Percentiles rank a stretch among this genome's conserved stretches.
These are phyloP conservation scores for Gambelia wislizenii DNA, from an alignment of 2,797 vertebrate genomes.

Conservation along the genomic window DNA sequence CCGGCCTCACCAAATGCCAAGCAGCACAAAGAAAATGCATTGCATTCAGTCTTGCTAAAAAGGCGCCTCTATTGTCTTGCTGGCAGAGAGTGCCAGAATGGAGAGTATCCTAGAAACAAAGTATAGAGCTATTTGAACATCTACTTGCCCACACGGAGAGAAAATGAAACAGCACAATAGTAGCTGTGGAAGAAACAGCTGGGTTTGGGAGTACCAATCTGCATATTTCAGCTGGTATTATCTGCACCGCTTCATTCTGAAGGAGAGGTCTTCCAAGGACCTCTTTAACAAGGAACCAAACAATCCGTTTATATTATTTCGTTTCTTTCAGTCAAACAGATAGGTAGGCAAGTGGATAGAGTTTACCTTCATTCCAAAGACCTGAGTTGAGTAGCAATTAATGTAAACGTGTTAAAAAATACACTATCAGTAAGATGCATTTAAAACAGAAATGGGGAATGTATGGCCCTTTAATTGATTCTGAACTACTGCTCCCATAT, in stretches of 20 bases:
- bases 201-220: constrained; percentile 74
- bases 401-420: neutral
- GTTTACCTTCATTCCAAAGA: neutral
- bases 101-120: constrained; percentile 69
- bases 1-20: constrained; percentile 72
- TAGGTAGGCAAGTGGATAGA: neutral
- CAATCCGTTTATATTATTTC: too few species aligned
- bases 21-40: constrained; percentile 64
- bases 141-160: constrained; percentile 65
- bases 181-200: constrained; percentile 73
- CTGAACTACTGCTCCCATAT: too few species aligned
- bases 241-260: constrained; percentile 67
- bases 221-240: constrained; percentile 74
- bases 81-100: constrained; percentile 69
- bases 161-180: constrained; percentile 70
- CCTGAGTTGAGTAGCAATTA: neutral
- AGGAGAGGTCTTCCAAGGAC: constrained; percentile 54
- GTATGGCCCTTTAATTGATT: too few species aligned
- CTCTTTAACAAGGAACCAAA: neutral
- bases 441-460: neutral
- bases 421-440: neutral
- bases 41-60: constrained; percentile 60
- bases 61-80: constrained; percentile 68
- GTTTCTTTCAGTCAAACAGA: neutral
- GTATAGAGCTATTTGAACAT: constrained; percentile 62